Evolutionary conservation across 2,113 vertebrate species (phyloP).

Genomic region (Catharus fuscescens): DNA sequence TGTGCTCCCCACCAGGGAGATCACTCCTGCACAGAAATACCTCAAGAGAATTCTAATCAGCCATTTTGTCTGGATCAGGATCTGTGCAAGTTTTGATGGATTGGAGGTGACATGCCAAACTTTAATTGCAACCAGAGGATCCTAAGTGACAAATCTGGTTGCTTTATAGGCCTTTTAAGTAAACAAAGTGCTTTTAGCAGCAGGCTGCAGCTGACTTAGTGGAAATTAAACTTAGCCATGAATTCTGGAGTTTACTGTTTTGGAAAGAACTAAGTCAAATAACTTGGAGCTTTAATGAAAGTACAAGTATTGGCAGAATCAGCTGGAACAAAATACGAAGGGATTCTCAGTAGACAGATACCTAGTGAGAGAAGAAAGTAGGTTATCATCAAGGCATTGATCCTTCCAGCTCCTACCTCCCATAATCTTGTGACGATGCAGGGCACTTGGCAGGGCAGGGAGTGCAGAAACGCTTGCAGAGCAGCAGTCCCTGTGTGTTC

Average conservation of each 20-base stretch:
- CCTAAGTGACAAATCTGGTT: background rate
- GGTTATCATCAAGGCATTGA: background rate
- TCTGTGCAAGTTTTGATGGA: background rate
- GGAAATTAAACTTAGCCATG: background rate
- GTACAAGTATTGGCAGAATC: background rate
- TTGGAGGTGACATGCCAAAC: background rate
- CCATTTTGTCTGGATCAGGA: background rate
- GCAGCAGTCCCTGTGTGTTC: rapidly evolving
- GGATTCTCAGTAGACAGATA: background rate
- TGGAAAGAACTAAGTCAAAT: background rate
- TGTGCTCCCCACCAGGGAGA: rapidly evolving
- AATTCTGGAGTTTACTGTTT: background rate
- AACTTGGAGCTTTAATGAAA: background rate
- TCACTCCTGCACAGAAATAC: background rate
- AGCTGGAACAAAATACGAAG: background rate
- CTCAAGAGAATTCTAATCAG: background rate
- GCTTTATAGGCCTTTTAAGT: background rate
- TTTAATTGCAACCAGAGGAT: constrained; percentile 19
- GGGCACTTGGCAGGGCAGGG: background rate
- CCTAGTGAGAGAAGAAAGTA: background rate
- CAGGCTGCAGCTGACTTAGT: background rate
- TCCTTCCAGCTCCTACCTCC: background rate
- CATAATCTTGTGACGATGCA: background rate
- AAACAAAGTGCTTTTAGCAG: constrained; percentile 6
- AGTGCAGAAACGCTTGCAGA: rapidly evolving